A percentile compares a stretch with the other conserved stretches of the same genome.
Conservation (phyloP, 2,113 vertebrate genomes). For the Oryzias celebensis region DNA sequence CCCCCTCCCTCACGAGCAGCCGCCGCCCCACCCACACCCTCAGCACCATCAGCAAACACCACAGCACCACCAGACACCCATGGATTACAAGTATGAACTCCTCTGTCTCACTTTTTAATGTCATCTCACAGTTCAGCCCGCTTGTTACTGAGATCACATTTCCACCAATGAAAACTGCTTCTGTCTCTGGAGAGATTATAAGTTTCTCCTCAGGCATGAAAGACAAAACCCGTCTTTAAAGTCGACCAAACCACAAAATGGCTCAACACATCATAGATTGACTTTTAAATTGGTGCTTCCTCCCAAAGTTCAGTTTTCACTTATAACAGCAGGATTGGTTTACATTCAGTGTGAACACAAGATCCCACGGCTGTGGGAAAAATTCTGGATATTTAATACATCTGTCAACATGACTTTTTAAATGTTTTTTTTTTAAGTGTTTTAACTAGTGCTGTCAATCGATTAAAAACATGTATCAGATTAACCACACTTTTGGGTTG, state of each 20-base stretch:
- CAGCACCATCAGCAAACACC: constrained; percentile 75
- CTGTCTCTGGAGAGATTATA: background rate
- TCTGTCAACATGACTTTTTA: too few relatives aligned
- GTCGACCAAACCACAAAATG: constrained; percentile 1
- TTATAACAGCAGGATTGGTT: too few relatives aligned
- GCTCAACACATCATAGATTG: too few relatives aligned
- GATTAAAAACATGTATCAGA: too few relatives aligned
- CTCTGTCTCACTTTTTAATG: background rate
- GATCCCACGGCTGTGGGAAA: too few relatives aligned
- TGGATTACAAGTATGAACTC: constrained; percentile 94
- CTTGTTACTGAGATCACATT: background rate
- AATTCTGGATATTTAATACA: too few relatives aligned
- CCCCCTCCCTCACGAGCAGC: constrained; percentile 91
- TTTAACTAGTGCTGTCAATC: too few relatives aligned
- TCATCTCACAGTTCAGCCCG: background rate
- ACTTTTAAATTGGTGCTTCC: too few relatives aligned
- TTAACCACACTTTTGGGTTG: too few relatives aligned
- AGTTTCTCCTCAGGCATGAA: background rate
- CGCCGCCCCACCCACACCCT: constrained; percentile 74
- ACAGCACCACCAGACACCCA: constrained; percentile 84
- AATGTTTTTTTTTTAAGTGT: too few relatives aligned
- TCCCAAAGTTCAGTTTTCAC: too few relatives aligned
- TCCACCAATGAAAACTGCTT: constrained; percentile 3
- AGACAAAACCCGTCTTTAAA: background rate
- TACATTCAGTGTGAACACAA: too few relatives aligned